Evolutionary conservation across 2,888 invertebrate genomes (phyloP), one percentile per base, ranked within the genome.

Genomic region (Gandaritis pyraliata): DNA sequence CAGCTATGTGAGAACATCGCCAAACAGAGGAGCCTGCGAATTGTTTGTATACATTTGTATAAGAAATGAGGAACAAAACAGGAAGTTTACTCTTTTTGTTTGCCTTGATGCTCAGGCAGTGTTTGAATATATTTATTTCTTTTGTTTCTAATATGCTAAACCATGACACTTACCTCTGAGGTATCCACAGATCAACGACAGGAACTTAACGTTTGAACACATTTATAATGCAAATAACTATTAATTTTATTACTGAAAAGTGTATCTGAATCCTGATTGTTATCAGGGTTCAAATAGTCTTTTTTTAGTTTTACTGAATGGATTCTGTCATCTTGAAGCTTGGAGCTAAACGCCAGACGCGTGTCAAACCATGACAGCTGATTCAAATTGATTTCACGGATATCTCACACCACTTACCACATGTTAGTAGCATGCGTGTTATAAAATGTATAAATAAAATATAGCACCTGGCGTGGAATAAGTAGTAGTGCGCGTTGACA

Each of bases 41-140:
- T 86, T 83, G 83, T 87, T 86, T 81, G 86, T 85, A 86, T 86
- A 86, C 78, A 88, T 88, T 88, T 86, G 86, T 85, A 79, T 87
- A 84, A 84, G 85, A 85, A 87, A 88, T 88, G 84, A 87, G 85
- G 66, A 76, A 72, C 73, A 78, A 76, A 81, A 80, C 77, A 81
- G 81, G 80, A 85, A 85, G 75, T 75, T 78, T 76, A 73, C 75
- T 76, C 72, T 78, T 82, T 81, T 81, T 77, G 76, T 82, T 81
- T 72, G 66, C 68, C 71, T 63, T 52, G 52, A 63, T 63, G 63
- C 55, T 59, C 70, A 73, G 73, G 72, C 70, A 72, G 69, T 62
- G 61, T 69, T 57, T 66, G 61, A 64, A 69, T 73, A 73, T 18
- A 59, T 56, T 59, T 60, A 69, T 64, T 68, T 66, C 49, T 45